Conservation (phyloP, 2,797 vertebrate species). For the Scolopax bukidnonensis region DNA sequence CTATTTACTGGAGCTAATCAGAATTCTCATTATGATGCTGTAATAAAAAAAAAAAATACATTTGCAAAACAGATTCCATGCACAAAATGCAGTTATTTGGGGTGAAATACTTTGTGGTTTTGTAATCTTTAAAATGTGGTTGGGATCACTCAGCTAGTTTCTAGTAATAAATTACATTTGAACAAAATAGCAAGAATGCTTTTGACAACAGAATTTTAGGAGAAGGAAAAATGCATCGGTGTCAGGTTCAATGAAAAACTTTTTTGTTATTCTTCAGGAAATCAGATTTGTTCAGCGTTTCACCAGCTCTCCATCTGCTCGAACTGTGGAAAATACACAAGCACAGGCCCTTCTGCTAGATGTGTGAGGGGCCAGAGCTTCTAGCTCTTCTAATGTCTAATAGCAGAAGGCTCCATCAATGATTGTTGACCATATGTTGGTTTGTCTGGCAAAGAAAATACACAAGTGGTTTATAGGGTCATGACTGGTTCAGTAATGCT, state of each 20-base stretch:
- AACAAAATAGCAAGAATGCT: background rate
- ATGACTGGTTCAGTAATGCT: background rate
- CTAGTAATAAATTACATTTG: background rate
- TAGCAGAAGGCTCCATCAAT: background rate
- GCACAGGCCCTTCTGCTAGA: background rate
- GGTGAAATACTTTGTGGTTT: accelerated
- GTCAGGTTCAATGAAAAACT: background rate
- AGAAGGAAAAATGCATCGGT: background rate
- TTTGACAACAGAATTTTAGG: background rate
- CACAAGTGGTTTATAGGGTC: background rate
- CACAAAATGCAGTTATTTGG: background rate
- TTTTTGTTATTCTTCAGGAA: background rate
- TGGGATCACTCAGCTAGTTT: background rate
- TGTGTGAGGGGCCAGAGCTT: background rate
- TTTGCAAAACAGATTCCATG: background rate
- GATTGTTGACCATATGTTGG: background rate
- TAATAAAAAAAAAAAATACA: background rate
- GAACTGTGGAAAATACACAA: background rate
- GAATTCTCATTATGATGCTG: background rate
- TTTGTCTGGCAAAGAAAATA: background rate
- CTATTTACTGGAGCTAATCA: background rate
- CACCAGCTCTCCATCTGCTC: background rate
- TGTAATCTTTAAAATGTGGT: background rate
- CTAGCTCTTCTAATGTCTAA: background rate
- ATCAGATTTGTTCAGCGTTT: background rate